A percentile compares a stretch with the other conserved stretches of the same genome.
Conservation (phyloP, 2,113 vertebrate species). For the Corythornis cristatus region DNA sequence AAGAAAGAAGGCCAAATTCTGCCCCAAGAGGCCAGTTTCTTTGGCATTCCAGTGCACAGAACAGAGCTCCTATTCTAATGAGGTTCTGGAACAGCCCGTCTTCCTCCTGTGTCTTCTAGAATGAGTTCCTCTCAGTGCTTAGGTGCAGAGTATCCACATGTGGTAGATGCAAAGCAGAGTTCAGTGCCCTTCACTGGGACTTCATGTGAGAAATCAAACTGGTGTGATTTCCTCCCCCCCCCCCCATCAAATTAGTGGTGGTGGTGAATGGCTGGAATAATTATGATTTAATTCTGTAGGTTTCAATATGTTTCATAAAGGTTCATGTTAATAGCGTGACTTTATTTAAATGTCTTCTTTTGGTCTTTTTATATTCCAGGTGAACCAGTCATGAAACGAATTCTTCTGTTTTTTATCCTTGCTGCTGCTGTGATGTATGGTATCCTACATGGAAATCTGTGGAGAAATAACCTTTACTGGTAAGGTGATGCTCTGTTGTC, state of each 20-base stretch:
- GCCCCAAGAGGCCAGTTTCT: neutral
- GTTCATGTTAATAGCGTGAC: neutral
- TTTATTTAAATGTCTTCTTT: neutral
- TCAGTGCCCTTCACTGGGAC: neutral
- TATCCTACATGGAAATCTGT: slow-evolving; percentile 67
- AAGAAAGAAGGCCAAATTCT: neutral
- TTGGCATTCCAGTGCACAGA: neutral
- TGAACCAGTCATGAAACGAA: slow-evolving; percentile 64
- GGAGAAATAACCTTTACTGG: slow-evolving; percentile 65
- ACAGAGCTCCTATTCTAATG: neutral
- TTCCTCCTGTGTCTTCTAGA: neutral
- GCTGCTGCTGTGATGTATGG: slow-evolving; percentile 67
- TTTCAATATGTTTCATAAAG: neutral
- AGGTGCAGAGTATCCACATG: rapidly evolving
- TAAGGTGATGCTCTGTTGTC: neutral
- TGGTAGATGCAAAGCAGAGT: neutral
- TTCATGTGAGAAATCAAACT: neutral
- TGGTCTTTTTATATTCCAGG: slow-evolving; percentile 33
- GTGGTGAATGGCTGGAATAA: neutral
- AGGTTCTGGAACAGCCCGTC: neutral
- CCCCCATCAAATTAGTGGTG: neutral
- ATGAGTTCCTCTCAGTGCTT: neutral
- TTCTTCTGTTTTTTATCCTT: slow-evolving; percentile 61
- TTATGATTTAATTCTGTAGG: neutral
- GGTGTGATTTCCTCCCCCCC: neutral